Evolutionary conservation across 1,140 invertebrate genomes (phyloP).

Genomic region (Atopsyche davidsoni): DNA sequence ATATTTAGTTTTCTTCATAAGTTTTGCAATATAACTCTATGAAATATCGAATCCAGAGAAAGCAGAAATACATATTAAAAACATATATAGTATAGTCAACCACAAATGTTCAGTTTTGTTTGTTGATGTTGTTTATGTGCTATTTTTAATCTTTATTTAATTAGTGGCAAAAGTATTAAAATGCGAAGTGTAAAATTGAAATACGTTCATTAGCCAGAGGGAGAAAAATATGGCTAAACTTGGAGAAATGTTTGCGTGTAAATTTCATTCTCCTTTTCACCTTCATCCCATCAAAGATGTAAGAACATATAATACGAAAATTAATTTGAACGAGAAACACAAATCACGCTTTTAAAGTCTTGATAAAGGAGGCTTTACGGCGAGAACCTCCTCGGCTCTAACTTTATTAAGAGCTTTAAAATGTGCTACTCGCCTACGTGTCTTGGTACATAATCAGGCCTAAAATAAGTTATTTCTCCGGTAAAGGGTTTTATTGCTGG

Average conservation of each 20-base stretch:
- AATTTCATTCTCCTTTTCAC: background rate
- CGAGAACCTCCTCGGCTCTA: slow-evolving; percentile 14
- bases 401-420: slow-evolving; percentile 26
- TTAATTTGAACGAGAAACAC: slow-evolving; percentile 24
- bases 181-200: background rate
- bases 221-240: background rate
- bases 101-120: too few relatives aligned
- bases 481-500: slow-evolving; percentile 11
- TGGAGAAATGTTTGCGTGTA: background rate
- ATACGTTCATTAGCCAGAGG: background rate
- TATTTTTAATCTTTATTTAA: too few relatives aligned
- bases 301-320: slow-evolving; percentile 21
- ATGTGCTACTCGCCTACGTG: background rate
- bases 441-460: slow-evolving; percentile 9
- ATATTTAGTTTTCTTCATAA: too few relatives aligned
- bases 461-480: slow-evolving; percentile 9
- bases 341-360: slow-evolving; percentile 24
- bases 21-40: too few relatives aligned
- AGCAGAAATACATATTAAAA: too few relatives aligned
- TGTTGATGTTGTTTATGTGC: too few relatives aligned
- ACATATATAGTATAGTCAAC: too few relatives aligned
- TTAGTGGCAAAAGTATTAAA: too few relatives aligned
- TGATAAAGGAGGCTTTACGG: slow-evolving; percentile 22
- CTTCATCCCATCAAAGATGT: background rate
- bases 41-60: too few relatives aligned